A percentile compares a stretch with the other conserved stretches of the same genome.
Evolutionary conservation across 2,797 vertebrate species (phyloP).

Genomic region (Enteromius trimaculatus): DNA sequence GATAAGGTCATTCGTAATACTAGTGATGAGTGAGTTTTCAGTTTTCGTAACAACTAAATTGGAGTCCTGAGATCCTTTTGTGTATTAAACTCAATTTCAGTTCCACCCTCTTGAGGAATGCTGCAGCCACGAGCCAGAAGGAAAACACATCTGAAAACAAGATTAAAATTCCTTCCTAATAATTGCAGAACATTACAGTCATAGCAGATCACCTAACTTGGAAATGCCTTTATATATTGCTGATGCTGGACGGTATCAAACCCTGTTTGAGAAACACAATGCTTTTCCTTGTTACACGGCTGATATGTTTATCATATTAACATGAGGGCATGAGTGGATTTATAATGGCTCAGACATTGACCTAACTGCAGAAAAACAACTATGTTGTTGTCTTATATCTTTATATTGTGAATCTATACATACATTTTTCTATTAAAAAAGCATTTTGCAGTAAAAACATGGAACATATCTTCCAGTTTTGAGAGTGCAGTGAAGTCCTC

Average conservation of each 20-base stretch:
- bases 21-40: constrained; percentile 3
- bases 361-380: not conserved
- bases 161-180: constrained; percentile 42
- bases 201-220: not conserved
- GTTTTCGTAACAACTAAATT: constrained; percentile 53
- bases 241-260: not conserved
- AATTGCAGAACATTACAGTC: constrained; percentile 37
- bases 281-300: constrained; percentile 1
- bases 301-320: not conserved
- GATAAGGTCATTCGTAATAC: constrained; percentile 17
- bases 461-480: too few species aligned
- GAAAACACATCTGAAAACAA: constrained; percentile 41
- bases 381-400: not conserved
- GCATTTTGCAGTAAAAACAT: too few species aligned
- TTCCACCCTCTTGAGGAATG: constrained; percentile 58
- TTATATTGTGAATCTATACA: not conserved
- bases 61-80: constrained; percentile 56
- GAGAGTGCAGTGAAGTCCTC: too few species aligned
- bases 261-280: not conserved
- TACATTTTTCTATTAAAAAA: too few species aligned
- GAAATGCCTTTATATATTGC: not conserved
- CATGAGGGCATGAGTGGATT: not conserved
- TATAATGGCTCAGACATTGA: not conserved
- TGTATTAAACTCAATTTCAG: constrained; percentile 61
- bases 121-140: constrained; percentile 38